These are phyloP conservation scores for Ianthella basta DNA, from an alignment of 37 sponge, comb jelly and placozoan species.

Conservation along the genomic window DNA sequence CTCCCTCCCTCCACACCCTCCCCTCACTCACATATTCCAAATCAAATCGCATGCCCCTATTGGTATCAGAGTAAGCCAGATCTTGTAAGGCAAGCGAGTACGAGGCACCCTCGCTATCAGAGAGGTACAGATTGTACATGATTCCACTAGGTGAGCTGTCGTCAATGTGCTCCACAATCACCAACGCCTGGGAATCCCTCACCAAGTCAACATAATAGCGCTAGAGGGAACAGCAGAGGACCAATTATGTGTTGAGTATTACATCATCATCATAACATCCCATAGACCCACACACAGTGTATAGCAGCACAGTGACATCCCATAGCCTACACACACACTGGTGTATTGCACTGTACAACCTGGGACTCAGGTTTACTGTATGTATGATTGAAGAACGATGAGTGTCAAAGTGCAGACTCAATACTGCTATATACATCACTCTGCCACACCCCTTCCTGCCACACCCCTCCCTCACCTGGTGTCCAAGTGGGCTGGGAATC, in stretches of 20 bases:
- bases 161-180: constrained; percentile 50
- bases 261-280: no score
- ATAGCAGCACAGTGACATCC: no score
- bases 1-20: neutral
- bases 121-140: constrained; percentile 74
- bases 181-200: constrained; percentile 57
- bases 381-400: no score
- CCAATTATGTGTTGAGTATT: no score
- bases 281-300: no score
- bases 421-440: no score
- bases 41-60: neutral
- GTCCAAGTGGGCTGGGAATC: neutral
- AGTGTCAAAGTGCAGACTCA: no score
- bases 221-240: constrained; percentile 5
- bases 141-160: neutral
- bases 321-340: no score
- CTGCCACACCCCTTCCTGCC: no score
- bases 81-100: constrained; percentile 67
- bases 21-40: constrained; percentile 27
- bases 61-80: neutral
- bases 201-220: constrained; percentile 54
- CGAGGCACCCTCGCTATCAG: constrained; percentile 64
- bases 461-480: constrained; percentile 4
- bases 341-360: no score
- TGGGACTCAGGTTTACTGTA: no score